Evolutionary conservation across 2,797 vertebrate species (phyloP), one percentile per base, ranked within the genome.

Genomic region (Delichon dasypus): DNA sequence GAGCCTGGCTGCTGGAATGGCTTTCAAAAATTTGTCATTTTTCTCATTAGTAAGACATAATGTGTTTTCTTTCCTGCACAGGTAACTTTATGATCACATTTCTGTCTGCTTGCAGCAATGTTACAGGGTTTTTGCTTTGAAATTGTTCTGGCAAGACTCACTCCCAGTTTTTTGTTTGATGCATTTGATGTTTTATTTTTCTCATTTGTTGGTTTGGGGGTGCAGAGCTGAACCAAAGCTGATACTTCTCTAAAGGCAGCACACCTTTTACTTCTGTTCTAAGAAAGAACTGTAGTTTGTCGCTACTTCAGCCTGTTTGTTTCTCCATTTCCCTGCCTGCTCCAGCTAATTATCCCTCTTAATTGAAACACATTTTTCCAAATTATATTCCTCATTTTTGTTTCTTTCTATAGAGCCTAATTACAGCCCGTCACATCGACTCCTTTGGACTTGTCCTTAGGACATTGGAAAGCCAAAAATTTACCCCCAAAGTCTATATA

Each of bases 381-480:
- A 93, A 93, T 81, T 62, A 26, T 60, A 76, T 91, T 88, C 70
- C 55, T 84, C 13, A 16, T 62, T 91, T 94, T 86, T 83, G 29
- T 65, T 96, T 62, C 86, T 76, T 93, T 85, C 86, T 66, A 2
- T 66, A 29, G 40, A 76, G 51, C 74, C 55, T 88, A 93, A 73
- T 66, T 86, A 60, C 62, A 94, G 25, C 67, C 44, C 6, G 6
- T 85, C 90, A 64, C 78, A 66, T 70, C 1, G 10, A 53, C 65
- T 76, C 48, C 72, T 88, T 89, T 81, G 79, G 67, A 38, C 80
- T 87, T 90, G 80, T 91, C 93, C 94, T 87, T 73, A 91, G 91
- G 93, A 95, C 2, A 19, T 25, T 65, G 60, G 60, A 71, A 88
- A 91, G 74, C 48, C 64, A 78, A 76, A 83, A 80, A 53, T 32